Conservation (phyloP, 2,113 vertebrate species). For the Tauraco erythrolophus region DNA sequence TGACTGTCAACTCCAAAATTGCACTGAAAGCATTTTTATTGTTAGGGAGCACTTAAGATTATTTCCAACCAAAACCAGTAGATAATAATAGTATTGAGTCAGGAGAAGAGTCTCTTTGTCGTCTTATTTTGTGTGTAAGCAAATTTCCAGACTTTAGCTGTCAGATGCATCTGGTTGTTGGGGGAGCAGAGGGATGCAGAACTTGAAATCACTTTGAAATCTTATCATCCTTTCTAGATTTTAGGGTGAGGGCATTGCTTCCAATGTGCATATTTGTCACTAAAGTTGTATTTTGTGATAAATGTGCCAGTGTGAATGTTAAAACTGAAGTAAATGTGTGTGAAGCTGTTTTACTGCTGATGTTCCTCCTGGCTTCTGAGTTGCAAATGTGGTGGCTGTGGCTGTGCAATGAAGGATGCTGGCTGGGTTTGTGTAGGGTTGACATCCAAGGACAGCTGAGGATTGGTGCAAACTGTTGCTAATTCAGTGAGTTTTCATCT, state of each 20-base stretch:
- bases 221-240: not conserved
- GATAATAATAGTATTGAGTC: not conserved
- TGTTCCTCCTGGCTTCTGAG: not conserved
- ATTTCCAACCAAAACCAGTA: not conserved
- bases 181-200: not conserved
- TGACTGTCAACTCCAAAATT: not conserved
- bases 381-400: not conserved
- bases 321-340: not conserved
- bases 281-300: not conserved
- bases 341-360: not conserved
- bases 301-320: accelerated
- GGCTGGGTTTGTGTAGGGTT: not conserved
- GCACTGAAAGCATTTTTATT: not conserved
- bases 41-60: not conserved
- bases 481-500: not conserved
- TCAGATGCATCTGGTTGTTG: not conserved
- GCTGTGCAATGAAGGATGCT: not conserved
- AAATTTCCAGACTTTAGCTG: not conserved
- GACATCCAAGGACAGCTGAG: not conserved
- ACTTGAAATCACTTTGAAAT: not conserved
- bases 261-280: not conserved
- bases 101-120: not conserved
- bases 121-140: not conserved
- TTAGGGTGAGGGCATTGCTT: not conserved
- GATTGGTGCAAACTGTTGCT: not conserved